Evolutionary conservation across 2,797 vertebrate genomes (phyloP).

Genomic region (Sebastes diaconus): DNA sequence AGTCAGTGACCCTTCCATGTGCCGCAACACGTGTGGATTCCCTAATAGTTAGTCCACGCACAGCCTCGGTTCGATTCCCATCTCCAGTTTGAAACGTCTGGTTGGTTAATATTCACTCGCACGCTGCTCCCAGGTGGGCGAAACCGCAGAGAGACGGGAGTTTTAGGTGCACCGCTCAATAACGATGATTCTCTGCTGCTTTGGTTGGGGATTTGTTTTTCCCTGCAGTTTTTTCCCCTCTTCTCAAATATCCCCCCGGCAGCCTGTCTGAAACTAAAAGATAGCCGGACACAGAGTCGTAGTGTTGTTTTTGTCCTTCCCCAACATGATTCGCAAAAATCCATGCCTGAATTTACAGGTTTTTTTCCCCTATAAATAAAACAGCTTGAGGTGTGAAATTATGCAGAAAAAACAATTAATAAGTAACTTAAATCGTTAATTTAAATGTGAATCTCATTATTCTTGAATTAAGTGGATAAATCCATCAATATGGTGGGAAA

Average conservation of each 20-base stretch:
- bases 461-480: background rate
- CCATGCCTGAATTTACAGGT: background rate
- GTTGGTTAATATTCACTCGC: constrained; percentile 43
- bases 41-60: background rate
- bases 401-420: background rate
- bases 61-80: constrained; percentile 6
- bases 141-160: constrained; percentile 25
- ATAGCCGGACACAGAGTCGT: background rate
- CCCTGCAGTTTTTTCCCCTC: background rate
- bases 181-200: constrained; percentile 17
- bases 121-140: constrained; percentile 18
- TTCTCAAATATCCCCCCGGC: background rate
- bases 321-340: background rate
- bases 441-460: background rate
- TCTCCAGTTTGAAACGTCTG: constrained; percentile 12
- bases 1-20: constrained; percentile 19
- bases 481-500: background rate
- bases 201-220: constrained; percentile 37
- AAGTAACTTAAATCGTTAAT: background rate
- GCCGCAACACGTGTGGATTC: background rate
- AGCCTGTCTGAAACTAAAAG: background rate
- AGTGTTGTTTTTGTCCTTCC: background rate
- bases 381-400: background rate
- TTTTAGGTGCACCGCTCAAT: constrained; percentile 13
- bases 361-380: background rate